phyloP scores from a whole-genome alignment of 2,888 invertebrate genomes.

The Halictus ligatus region DNA sequence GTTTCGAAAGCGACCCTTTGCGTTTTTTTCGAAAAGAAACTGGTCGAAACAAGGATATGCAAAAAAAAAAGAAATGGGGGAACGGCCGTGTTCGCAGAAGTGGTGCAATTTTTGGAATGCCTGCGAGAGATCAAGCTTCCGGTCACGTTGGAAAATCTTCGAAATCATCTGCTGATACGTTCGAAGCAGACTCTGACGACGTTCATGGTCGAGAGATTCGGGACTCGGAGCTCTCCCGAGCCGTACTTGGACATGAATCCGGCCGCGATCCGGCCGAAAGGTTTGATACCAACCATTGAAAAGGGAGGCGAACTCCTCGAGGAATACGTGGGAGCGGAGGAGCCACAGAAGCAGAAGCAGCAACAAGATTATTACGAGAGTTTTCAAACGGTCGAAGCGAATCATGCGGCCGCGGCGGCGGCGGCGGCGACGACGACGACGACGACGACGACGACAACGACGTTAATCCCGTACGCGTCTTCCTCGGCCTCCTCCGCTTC shows the following conservation, averaged over 20 bases:
- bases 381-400: conserved; percentile 44
- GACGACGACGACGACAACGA: too few species aligned
- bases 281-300: conserved; percentile 50
- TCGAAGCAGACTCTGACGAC: conserved; percentile 68
- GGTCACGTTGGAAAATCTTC: conserved; percentile 61
- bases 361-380: conserved; percentile 68
- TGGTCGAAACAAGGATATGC: not conserved
- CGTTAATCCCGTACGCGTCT: too few species aligned
- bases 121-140: conserved; percentile 73
- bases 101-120: conserved; percentile 76
- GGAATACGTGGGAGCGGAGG: conserved; percentile 71
- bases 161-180: conserved; percentile 71
- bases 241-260: conserved; percentile 81
- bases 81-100: conserved; percentile 59
- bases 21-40: not conserved
- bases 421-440: not conserved
- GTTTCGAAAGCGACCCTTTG: not conserved
- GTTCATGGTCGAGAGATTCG: conserved; percentile 37
- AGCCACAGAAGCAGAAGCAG: conserved; percentile 7
- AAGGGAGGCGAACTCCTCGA: conserved; percentile 51
- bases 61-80: not conserved
- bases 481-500: not conserved
- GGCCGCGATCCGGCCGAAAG: conserved; percentile 65
- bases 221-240: conserved; percentile 72
- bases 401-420: not conserved